Conservation (phyloP, 2,888 invertebrate species). For the Colletes collaris region DNA sequence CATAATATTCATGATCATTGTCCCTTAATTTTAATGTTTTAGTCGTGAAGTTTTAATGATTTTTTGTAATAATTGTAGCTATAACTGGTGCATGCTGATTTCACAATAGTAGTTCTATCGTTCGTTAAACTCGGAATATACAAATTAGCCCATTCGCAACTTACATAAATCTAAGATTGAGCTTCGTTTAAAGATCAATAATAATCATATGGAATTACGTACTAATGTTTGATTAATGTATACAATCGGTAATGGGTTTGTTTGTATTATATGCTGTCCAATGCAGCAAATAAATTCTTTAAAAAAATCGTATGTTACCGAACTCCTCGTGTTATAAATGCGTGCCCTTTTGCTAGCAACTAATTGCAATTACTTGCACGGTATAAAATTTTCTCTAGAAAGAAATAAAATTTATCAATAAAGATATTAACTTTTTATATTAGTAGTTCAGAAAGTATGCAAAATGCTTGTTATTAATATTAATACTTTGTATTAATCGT, state of each 20-base stretch:
- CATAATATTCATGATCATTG: conserved; percentile 54
- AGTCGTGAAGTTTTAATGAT: conserved; percentile 25
- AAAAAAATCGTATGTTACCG: conserved; percentile 8
- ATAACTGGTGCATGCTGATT: conserved; percentile 58
- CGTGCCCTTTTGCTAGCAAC: conserved; percentile 14
- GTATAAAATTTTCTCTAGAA: conserved; percentile 7
- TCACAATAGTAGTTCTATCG: conserved; percentile 36
- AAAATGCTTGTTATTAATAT: conserved; percentile 41
- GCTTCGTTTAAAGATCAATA: not conserved
- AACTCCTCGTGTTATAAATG: conserved; percentile 16
- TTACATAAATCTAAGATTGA: not conserved
- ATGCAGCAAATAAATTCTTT: conserved; percentile 13
- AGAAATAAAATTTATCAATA: not conserved
- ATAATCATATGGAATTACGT: not conserved
- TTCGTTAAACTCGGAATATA: conserved; percentile 4
- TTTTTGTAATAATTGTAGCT: conserved; percentile 37
- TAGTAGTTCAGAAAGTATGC: conserved; percentile 29
- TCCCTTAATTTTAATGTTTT: conserved; percentile 21
- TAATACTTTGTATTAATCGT: conserved; percentile 28
- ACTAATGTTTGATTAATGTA: not conserved
- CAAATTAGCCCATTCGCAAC: conserved; percentile 37
- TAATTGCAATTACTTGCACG: conserved; percentile 44
- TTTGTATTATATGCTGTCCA: conserved; percentile 35
- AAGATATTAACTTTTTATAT: conserved; percentile 4
- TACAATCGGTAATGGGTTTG: conserved; percentile 39